Base-by-base conservation (phyloP, 2,797 vertebrate genomes). In the Cryptoblepharus egeriae region DNA sequence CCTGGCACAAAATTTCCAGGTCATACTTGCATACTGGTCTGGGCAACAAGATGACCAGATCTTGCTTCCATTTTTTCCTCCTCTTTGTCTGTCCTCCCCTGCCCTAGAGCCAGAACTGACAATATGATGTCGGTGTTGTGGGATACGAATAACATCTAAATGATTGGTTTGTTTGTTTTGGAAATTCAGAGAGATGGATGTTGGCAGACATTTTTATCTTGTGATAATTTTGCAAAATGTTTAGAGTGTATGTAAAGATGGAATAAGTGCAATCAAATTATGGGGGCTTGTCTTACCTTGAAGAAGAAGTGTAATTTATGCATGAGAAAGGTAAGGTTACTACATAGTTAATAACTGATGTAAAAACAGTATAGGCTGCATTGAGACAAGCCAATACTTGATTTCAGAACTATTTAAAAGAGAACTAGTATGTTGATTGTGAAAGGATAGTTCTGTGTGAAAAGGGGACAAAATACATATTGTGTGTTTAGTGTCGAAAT, bases 211-310 rank as follows among this genome's bases (percentile, higher is more conserved):
- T 37, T 76, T 76, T 70, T 61, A 63, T 82, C 64, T 63, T 76
- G 42, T 4, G 26, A 61, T 70, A 70, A 49, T 76, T 82, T 69
- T 69, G 74, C 65, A 52, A 52, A 61, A 70, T 52, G 39, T 68
- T 75, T 82, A 60, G 55, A 7, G 1, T 69, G 57, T 49, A 45
- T 6, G 26, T 64, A 63, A 42, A 82, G 75, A 37, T 60, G 42
- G 61, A 76, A 77, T 68, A 82, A 76, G 57, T 35, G 67, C 73
- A 49, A 61, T 70, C 65, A 77, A 70, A 70, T 68, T 81, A 75
- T 61, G 61, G 30, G 55, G 52, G 32, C 55, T 61, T 76, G 73
- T 76, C 73, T 69, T 69, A 37, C 30, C 18, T 49, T 74, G 32
- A 65, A 24, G 55, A 76, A 24, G 57, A 39, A 16, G 24, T 70